Evolutionary conservation across 2,797 vertebrate genomes (phyloP).

Genomic region (Sebastes melanostomus): DNA sequence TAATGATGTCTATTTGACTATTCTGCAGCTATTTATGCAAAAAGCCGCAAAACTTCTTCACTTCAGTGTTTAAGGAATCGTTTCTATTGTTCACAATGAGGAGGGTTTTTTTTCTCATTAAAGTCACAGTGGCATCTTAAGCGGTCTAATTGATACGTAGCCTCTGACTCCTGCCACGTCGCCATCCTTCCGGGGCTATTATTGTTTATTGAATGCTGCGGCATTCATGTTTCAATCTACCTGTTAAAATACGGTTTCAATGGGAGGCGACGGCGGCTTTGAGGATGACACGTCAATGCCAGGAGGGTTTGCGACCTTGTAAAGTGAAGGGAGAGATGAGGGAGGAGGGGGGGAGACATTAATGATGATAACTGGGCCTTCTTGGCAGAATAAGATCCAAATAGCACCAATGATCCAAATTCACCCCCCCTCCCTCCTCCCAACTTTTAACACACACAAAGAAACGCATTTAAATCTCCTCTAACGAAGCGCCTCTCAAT

Average conservation of each 20-base stretch:
- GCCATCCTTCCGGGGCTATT: conserved; percentile 35
- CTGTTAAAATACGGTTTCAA: conserved; percentile 43
- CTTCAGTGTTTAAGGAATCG: conserved; percentile 46
- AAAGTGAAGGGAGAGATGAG: conserved; percentile 54
- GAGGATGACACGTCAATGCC: conserved; percentile 64
- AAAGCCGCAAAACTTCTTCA: conserved; percentile 45
- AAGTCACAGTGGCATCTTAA: conserved; percentile 58
- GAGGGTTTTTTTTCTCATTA: conserved; percentile 50
- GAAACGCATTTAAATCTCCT: conserved; percentile 73
- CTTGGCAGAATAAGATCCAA: conserved; percentile 61
- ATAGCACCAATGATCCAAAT: conserved; percentile 65
- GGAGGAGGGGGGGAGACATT: conserved; percentile 46
- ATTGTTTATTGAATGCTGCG: conserved; percentile 66
- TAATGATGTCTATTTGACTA: conserved; percentile 67
- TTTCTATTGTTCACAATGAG: conserved; percentile 54
- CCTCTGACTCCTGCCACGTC: conserved; percentile 60
- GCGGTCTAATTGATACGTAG: conserved; percentile 70
- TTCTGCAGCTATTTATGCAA: conserved; percentile 68
- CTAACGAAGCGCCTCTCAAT: conserved; percentile 79
- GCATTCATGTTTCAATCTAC: conserved; percentile 61
- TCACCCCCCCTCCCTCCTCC: not conserved
- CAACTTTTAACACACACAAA: conserved; percentile 62
- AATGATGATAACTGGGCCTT: conserved; percentile 68
- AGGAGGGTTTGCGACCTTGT: conserved; percentile 66
- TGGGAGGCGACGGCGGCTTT: conserved; percentile 43